Evolutionary conservation across 2,113 vertebrate genomes (phyloP).

Genomic region (Gallinago media): DNA sequence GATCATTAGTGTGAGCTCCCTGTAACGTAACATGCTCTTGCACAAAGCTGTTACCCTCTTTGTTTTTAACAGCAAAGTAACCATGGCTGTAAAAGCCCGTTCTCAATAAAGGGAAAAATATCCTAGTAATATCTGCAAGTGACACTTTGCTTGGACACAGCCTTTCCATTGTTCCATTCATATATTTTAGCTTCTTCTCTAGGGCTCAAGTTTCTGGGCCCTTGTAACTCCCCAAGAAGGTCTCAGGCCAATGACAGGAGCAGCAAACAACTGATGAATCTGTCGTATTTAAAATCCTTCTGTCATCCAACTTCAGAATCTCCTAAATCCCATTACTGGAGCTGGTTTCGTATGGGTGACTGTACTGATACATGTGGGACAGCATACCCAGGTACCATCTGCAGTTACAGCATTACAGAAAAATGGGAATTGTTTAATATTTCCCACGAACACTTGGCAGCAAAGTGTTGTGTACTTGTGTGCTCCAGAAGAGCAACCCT

Average conservation of each 20-base stretch:
- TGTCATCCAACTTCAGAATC: background rate
- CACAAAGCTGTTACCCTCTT: background rate
- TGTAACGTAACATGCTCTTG: background rate
- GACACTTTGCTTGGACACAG: no score
- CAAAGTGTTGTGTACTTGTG: background rate
- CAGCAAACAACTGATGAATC: background rate
- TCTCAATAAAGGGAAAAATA: background rate
- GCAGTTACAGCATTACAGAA: background rate
- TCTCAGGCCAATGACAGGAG: background rate
- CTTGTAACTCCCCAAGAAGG: background rate
- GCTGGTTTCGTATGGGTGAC: background rate
- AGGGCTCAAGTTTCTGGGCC: background rate
- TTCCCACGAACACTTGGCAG: background rate
- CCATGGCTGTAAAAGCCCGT: background rate
- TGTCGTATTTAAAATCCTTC: background rate
- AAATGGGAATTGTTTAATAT: background rate
- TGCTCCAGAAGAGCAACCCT: background rate
- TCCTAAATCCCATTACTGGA: background rate
- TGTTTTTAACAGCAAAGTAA: background rate
- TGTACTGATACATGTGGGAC: background rate
- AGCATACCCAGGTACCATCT: background rate
- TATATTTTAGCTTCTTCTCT: background rate
- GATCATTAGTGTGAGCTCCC: background rate
- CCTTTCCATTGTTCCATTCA: background rate
- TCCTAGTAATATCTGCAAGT: background rate